Base-by-base conservation (phyloP, 1,140 invertebrate genomes). In the Pachypsylla venusta region DNA sequence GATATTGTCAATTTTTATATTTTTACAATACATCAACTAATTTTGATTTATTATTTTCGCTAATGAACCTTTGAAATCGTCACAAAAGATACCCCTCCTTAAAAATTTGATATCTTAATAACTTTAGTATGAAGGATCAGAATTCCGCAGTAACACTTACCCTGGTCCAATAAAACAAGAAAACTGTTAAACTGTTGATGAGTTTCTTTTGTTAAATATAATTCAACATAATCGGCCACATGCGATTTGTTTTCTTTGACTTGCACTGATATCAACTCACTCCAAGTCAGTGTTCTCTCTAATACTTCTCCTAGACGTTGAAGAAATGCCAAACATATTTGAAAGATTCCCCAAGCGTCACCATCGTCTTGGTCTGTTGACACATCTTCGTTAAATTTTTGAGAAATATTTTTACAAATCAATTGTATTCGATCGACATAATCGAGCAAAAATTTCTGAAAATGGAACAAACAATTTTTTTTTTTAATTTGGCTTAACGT, bases 331-430 rank as follows among this genome's bases (percentile, higher is more conserved):
- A 85, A 73, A 64, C 80, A 83, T 61, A 81, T 78, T 67, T 84
- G 82, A 61, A 85, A 78, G 22, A 82, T 71, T 59, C 77, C 80
- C 82, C 83, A 81, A 68, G 84, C 79, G 67, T 85, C 77, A 42
- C 78, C 76, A 59, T 75, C 74, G n/a, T n/a, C n/a, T n/a, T n/a
- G n/a, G n/a, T n/a, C n/a, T n/a, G n/a, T n/a, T n/a, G n/a, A n/a
- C n/a, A n/a, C n/a, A 3, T 71, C 69, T 67, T 74, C 22, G 40
- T 76, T 28, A 69, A 72, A 19, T 77, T 70, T 12, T 80, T 75
- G 2, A 83, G 70, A 48, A 22, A 48, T 48, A 67, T 79, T 76
- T 20, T 75, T 65, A 40, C 81, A 70, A 2, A 61, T 54, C 10
- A 19, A 19, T 20, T 54, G 22, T 72, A 75, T 26, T 71, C 71